Conservation (phyloP, 2,797 vertebrate genomes). For the Potorous gilbertii region DNA sequence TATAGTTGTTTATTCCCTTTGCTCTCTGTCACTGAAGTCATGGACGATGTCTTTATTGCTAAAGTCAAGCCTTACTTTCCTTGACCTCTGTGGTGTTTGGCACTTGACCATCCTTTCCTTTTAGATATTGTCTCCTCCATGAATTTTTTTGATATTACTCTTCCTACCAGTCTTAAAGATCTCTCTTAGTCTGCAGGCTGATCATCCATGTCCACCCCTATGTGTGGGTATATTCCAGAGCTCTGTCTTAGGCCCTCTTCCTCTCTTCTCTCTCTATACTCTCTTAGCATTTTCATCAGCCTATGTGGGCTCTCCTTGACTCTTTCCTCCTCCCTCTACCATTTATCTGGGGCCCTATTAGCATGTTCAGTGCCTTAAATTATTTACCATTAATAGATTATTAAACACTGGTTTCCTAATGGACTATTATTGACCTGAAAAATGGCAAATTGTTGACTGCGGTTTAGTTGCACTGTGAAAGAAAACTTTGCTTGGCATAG, state of each 20-base stretch:
- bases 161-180: not conserved
- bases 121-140: not conserved
- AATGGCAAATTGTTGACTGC: constrained; percentile 28
- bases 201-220: not conserved
- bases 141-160: not conserved
- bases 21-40: not conserved
- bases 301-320: not conserved
- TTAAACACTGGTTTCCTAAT: constrained; percentile 70
- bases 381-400: constrained; percentile 69
- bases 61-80: not conserved
- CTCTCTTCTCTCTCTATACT: not conserved
- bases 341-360: constrained; percentile 25
- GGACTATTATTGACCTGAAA: constrained; percentile 58
- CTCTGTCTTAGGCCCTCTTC: not conserved
- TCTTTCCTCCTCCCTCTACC: not conserved
- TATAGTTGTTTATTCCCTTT: not conserved
- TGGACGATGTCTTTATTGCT: not conserved
- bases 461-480: not conserved
- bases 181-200: not conserved
- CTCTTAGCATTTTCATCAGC: not conserved
- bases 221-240: not conserved
- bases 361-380: constrained; percentile 61
- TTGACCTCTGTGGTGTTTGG: not conserved
- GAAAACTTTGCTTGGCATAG: not conserved
- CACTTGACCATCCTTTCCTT: not conserved